Evolutionary conservation across 1,140 invertebrate species (phyloP), one percentile per base, ranked within the genome.

Genomic region (Meloidogyne hapla): DNA sequence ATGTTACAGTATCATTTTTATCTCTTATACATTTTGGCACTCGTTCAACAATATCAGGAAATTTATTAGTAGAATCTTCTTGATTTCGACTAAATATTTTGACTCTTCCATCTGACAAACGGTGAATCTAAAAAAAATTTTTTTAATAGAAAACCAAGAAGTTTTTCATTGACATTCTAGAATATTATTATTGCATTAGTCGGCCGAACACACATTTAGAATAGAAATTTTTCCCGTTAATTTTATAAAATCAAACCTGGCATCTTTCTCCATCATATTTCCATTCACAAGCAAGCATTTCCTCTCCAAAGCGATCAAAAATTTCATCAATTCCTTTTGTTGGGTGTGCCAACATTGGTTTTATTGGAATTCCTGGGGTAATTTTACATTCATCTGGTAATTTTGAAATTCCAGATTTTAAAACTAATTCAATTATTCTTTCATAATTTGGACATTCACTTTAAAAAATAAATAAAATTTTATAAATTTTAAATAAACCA

Each of bases 201-300:
- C n/a, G n/a, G n/a, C n/a, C n/a, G n/a, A n/a, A n/a, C n/a, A n/a
- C n/a, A n/a, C n/a, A n/a, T n/a, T n/a, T n/a, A n/a, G n/a, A 40
- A 13, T 80, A 67, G 4, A 80, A 2, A 2, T 38, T 18, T 63
- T 45, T 67, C 65, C 21, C 18, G 48, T 23, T 1, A 81, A 38
- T 26, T 28, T 40, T 33, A 80, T 83, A 75, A 71, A n/a, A 83
- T 75, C n/a, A 75, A 45, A 94, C 92, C 90, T 99, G 97, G 5
- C 95, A 96, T 85, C 97, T 89, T 90, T 99, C 97, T 5, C 97
- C 97, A 88, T 99, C 97, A 88, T 99, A 99, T 88, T 99, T 99
- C 91, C 92, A 99, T 90, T 99, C 97, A 88, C 96, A 99, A 2
- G 96, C 98, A 85, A 99, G 99, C 84, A 93, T 92, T 80, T 93